Base-by-base conservation (phyloP, 2,113 vertebrate species). In the Tragelaphus scriptus region DNA sequence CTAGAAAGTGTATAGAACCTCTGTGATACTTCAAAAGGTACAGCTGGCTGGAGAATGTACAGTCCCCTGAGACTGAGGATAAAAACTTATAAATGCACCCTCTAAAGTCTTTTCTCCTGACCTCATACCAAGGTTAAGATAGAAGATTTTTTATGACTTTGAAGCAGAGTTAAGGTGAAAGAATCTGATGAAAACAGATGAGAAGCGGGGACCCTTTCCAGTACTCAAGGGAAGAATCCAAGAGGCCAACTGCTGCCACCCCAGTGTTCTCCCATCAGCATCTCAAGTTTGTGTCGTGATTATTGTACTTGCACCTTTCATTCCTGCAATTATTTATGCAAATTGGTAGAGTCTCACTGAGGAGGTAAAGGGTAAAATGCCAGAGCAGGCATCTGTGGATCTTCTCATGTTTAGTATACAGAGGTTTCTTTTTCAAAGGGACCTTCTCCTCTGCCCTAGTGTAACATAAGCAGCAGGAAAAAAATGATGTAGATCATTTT, bases 61-160 rank as follows among this genome's bases (percentile, higher is more conserved):
- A 61, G 89, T 93, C 96, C 88, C 95, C 47, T 17, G 98, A 92
- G 98, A 98, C 25, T 19, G 11, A 81, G 84, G 80, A 95, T 97
- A 61, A 96, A 98, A 97, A 97, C 87, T 88, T 94, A 59, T 88
- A 96, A 97, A 97, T 94, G 90, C 25, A 80, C 87, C 93, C 86
- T 97, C 93, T 90, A 91, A 85, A 88, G 94, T 97, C 95, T 98
- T 97, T 97, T 96, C 95, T 98, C 51, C n/a, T 97, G 95, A 97
- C 98, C 98, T 98, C 87, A 91, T 65, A 94, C 94, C 97, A 98
- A 96, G 95, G 97, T 97, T 97, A 98, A 97, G 96, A 95, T 23
- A 79, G 98, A 98, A 96, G 91, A 49, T 49, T 93, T 71, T 96
- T 59, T 77, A 93, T 90, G 87, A 97, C 95, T 98, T 97, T 97